phyloP scores from a whole-genome alignment of 2,888 invertebrate species.

The Tipula vernalis region DNA sequence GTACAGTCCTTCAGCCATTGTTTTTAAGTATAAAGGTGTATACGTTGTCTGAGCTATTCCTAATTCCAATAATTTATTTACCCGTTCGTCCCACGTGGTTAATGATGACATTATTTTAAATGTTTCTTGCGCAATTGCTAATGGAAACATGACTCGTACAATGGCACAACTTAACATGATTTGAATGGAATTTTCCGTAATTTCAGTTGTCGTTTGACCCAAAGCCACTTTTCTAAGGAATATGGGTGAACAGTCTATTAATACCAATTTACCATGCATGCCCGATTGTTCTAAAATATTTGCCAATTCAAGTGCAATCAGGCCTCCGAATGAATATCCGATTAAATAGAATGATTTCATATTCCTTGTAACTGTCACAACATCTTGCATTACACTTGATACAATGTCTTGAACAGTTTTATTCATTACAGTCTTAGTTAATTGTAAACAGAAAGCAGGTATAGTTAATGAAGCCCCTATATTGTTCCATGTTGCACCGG shows the following conservation, averaged over 20 bases:
- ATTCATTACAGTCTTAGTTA: constrained; percentile 22
- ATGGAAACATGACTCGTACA: constrained; percentile 28
- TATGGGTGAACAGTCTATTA: constrained; percentile 73
- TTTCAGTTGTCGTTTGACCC: constrained; percentile 24
- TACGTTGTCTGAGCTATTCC: constrained; percentile 33
- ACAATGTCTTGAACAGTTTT: not conserved
- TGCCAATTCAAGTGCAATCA: constrained; percentile 65
- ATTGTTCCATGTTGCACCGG: constrained; percentile 33
- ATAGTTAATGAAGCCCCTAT: constrained; percentile 24
- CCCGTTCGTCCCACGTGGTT: constrained; percentile 43
- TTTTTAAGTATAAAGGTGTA: constrained; percentile 33
- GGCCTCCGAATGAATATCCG: constrained; percentile 81
- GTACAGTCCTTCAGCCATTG: constrained; percentile 36
- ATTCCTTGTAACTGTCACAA: constrained; percentile 42
- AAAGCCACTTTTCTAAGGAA: constrained; percentile 42
- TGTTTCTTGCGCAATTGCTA: constrained; percentile 26
- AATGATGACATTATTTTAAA: constrained; percentile 38
- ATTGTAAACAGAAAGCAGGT: constrained; percentile 25
- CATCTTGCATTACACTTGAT: constrained; percentile 17
- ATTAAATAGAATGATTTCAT: constrained; percentile 57
- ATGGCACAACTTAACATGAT: constrained; percentile 26
- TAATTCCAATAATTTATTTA: constrained; percentile 38
- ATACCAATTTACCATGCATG: constrained; percentile 46
- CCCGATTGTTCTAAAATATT: constrained; percentile 55
- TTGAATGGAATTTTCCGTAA: constrained; percentile 27